Percentiles rank a stretch among this genome's conserved stretches.
phyloP scores from a whole-genome alignment of 2,797 vertebrate genomes.

The Peromyscus melanophrys region DNA sequence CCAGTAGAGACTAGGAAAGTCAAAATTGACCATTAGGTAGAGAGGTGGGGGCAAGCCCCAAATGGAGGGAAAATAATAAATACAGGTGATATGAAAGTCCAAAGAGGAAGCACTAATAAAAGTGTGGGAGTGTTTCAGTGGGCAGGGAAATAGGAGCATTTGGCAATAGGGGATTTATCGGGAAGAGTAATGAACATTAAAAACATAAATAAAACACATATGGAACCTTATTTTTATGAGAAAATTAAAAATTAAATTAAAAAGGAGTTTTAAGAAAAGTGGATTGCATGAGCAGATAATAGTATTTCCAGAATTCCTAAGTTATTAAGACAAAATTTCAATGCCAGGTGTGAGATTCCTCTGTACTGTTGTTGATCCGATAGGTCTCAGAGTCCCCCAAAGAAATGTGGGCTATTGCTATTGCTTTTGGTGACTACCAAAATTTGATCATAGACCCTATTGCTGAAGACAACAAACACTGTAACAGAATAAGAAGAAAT shows the following conservation, averaged over 20 bases:
- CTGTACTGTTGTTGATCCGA: neutral
- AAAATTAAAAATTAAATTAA: neutral
- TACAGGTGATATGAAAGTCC: neutral
- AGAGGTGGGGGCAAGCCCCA: neutral
- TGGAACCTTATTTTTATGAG: neutral
- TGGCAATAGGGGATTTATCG: neutral
- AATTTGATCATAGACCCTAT: neutral
- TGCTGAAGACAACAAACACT: neutral
- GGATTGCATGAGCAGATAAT: neutral
- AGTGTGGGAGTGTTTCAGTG: neutral
- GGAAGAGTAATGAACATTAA: neutral
- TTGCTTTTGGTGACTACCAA: neutral
- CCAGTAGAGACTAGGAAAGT: neutral
- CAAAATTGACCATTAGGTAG: no score
- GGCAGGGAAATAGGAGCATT: neutral
- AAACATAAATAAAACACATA: neutral
- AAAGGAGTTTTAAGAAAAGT: neutral
- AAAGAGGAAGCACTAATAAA: neutral
- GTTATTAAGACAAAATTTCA: neutral
- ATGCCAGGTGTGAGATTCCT: neutral
- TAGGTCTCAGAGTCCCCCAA: neutral
- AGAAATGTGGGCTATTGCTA: neutral
- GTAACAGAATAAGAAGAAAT: neutral
- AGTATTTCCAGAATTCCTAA: neutral
- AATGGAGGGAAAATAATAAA: neutral